Evolutionary conservation across 2,797 vertebrate genomes (phyloP).

Genomic region (Pseudomugil tenellus): DNA sequence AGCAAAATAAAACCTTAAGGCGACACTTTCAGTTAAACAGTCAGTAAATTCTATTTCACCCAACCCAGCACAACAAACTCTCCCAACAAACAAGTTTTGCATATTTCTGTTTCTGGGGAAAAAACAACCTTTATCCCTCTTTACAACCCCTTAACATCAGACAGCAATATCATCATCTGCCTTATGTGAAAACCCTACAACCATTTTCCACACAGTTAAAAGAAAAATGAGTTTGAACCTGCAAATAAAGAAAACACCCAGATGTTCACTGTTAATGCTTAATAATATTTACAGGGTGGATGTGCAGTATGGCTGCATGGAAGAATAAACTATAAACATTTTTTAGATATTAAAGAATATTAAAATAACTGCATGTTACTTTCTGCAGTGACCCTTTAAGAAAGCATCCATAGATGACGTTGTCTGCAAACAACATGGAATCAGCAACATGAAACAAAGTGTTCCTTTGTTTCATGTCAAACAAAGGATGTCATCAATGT

Average conservation of each 20-base stretch:
- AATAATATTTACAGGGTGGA: constrained; percentile 1
- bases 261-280: neutral
- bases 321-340: neutral
- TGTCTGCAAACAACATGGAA: constrained; percentile 6
- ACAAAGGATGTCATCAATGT: neutral
- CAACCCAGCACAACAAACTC: constrained; percentile 22
- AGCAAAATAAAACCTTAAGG: constrained; percentile 73
- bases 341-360: neutral
- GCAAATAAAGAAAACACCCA: neutral
- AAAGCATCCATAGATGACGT: constrained; percentile 5
- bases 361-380: neutral
- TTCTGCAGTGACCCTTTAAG: neutral
- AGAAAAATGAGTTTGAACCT: constrained; percentile 5
- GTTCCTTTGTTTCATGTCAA: neutral
- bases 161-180: neutral
- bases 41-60: constrained; percentile 41
- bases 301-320: neutral
- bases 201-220: constrained; percentile 4
- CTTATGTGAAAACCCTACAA: constrained; percentile 1
- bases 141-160: neutral
- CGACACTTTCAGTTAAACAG: constrained; percentile 61
- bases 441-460: neutral
- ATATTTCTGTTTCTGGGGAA: constrained; percentile 14
- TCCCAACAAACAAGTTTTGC: constrained; percentile 15
- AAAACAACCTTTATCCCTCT: neutral